Base-by-base conservation (phyloP, 2,797 vertebrate species). In the Diglossa cyanea region DNA sequence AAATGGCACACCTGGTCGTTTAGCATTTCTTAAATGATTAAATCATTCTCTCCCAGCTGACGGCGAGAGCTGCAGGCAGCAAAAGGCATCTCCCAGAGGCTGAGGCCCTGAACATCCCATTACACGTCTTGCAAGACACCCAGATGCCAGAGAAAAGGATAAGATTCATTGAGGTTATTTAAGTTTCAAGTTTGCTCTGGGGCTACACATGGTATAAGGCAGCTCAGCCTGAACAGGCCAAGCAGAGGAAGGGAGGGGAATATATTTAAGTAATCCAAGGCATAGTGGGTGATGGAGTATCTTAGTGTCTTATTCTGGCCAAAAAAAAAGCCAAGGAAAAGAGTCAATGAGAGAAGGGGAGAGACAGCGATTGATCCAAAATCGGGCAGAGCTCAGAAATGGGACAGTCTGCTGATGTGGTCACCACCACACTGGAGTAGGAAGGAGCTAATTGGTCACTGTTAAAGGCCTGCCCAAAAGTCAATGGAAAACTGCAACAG, bases 21-120 rank as follows among this genome's bases (percentile, higher is more conserved):
- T 85, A 89, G 20, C 39, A 53, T 79, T 94, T 94, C 94, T 94
- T 65, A 85, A 81, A 62, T 39, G 19, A 84, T 94, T 88, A 88
- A 95, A 93, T 94, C 67, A 54, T 79, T 55, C 37, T 87, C 73
- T 63, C 42, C 35, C 28, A 25, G 63, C 25, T 77, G 92, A 76
- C 15, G 15, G 45, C 0, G 0, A 84, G 70, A 82, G 62, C 88
- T 91, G 53, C 42, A 57, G 77, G 84, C 79, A 88, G 76, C 72
- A 91, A 76, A 75, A 88, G 74, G 51, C 72, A 45, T 72, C 58
- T 86, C 66, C 75, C 30, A 26, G 58, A 0, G 2, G 23, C 58
- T 68, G 76, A 84, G 90, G 88, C 66, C 60, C 48, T 44, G 77
- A 83, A 74, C 50, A 70, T 57, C 88, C 86, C 71, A n/a, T 79